Percentiles rank a stretch among this genome's conserved stretches.
Conservation (phyloP, 2,888 invertebrate genomes). For the Rambutsinella grinnellia region DNA sequence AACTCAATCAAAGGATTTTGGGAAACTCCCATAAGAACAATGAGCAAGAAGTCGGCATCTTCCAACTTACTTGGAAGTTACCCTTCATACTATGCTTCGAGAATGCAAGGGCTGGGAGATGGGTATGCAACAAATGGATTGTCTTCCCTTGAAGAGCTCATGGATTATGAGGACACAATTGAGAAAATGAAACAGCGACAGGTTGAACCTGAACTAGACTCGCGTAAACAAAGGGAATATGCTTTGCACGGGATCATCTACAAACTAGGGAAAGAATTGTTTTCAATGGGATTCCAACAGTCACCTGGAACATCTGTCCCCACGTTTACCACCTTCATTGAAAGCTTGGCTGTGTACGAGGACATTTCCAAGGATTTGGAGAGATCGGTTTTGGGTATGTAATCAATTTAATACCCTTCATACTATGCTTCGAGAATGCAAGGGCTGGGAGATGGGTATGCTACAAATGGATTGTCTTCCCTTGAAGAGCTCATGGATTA, state of each 20-base stretch:
- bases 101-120: not conserved
- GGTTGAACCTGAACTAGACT: constrained; percentile 8
- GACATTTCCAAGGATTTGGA: constrained; percentile 81
- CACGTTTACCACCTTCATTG: constrained; percentile 81
- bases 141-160: constrained; percentile 63
- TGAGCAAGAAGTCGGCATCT: not conserved
- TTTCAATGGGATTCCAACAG: constrained; percentile 81
- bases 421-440: not conserved
- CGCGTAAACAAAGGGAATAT: constrained; percentile 80
- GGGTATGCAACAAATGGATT: not conserved
- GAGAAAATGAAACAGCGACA: constrained; percentile 80
- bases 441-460: not conserved
- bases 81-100: not conserved
- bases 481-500: constrained; percentile 72
- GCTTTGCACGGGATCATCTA: constrained; percentile 85
- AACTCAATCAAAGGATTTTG: not conserved
- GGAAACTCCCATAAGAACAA: not conserved
- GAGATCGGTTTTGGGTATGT: constrained; percentile 82
- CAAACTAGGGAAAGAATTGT: constrained; percentile 85
- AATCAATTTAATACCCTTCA: constrained; percentile 13
- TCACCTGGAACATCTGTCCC: constrained; percentile 73
- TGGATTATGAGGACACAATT: constrained; percentile 79
- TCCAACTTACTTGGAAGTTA: not conserved
- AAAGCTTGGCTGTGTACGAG: constrained; percentile 80
- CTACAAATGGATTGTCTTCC: constrained; percentile 11